Percentiles rank a stretch among this genome's conserved stretches.
Evolutionary conservation across 92 coral and sea anemone species (phyloP).

Genomic region (Pocillopora grandis): DNA sequence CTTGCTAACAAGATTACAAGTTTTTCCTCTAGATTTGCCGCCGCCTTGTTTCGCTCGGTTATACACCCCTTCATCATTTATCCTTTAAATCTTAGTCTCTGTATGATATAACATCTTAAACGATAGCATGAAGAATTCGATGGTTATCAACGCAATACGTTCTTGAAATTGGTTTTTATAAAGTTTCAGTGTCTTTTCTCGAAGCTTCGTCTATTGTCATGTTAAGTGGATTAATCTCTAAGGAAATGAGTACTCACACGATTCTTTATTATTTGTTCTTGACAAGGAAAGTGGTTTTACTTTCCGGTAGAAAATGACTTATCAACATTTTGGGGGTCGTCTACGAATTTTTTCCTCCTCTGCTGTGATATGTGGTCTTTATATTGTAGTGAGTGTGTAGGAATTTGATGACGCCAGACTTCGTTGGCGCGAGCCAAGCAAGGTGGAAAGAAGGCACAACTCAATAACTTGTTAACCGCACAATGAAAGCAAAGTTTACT

Average conservation of each 20-base stretch:
- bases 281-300: neutral
- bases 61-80: neutral
- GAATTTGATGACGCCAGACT: slow-evolving; percentile 21
- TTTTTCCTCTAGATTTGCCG: neutral
- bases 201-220: slow-evolving; percentile 22
- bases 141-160: neutral
- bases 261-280: slow-evolving; percentile 10
- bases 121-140: slow-evolving; percentile 15
- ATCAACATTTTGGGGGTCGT: neutral
- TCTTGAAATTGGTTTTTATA: neutral
- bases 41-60: neutral
- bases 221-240: slow-evolving; percentile 24
- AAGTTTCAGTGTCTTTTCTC: slow-evolving; percentile 4
- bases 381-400: slow-evolving; percentile 18
- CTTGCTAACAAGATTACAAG: neutral
- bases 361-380: neutral
- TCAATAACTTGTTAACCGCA: slow-evolving; percentile 17
- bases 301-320: neutral
- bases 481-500: slow-evolving; percentile 11
- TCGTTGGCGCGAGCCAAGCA: slow-evolving; percentile 14
- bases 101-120: neutral
- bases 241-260: slow-evolving; percentile 1
- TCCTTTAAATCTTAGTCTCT: neutral
- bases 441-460: neutral
- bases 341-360: neutral